Conservation (phyloP, 2,113 vertebrate species). For the Rutilus rutilus region DNA sequence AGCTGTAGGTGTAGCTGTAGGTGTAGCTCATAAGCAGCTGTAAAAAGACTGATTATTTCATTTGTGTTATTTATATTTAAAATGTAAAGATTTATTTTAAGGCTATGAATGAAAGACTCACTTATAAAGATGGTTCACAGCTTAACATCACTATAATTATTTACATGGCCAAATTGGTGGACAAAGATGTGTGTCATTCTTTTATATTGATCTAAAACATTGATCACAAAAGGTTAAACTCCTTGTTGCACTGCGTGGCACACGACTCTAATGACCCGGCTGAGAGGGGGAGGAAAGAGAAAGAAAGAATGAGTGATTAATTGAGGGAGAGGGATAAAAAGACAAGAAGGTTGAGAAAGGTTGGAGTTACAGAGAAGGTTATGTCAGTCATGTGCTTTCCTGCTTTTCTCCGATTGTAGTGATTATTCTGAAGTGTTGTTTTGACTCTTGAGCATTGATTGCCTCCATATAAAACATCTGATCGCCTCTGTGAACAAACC, state of each 20-base stretch:
- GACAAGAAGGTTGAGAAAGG: not conserved
- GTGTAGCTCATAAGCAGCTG: no score
- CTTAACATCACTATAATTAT: not conserved
- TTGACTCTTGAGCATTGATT: constrained; percentile 27
- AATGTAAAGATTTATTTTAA: no score
- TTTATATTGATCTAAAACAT: constrained; percentile 22
- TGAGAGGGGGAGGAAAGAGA: not conserved
- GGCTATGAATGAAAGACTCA: not conserved
- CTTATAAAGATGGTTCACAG: not conserved
- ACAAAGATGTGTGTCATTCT: not conserved
- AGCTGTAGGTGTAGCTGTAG: no score
- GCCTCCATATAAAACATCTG: constrained; percentile 4
- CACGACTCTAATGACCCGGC: not conserved
- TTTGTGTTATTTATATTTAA: not conserved
- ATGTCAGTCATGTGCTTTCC: not conserved
- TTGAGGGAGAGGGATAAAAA: not conserved
- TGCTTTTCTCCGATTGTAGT: not conserved
- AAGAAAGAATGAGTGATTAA: not conserved
- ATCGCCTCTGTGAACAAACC: not conserved
- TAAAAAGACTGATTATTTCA: not conserved
- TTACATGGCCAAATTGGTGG: not conserved
- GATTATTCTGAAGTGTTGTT: constrained; percentile 30
- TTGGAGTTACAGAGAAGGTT: not conserved
- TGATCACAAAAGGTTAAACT: not conserved
- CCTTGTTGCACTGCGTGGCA: not conserved